phyloP scores from a whole-genome alignment of 2,888 invertebrate species.

The Drosophila recens region DNA sequence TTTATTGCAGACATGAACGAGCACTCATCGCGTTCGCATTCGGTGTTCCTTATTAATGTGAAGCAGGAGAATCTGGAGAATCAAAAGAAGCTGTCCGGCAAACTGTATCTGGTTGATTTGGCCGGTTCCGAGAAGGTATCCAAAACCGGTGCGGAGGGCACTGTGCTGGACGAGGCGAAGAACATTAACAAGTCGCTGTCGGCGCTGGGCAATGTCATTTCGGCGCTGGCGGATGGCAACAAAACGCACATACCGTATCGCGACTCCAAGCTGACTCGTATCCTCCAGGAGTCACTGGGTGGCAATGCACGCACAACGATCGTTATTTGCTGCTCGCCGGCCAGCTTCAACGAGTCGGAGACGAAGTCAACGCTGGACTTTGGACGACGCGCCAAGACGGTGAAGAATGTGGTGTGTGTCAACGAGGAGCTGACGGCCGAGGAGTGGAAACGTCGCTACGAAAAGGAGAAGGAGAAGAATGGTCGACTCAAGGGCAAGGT shows the following conservation, averaged over 20 bases:
- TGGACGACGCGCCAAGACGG: constrained; percentile 99
- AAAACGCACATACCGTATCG: constrained; percentile 99
- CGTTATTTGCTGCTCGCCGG: constrained; percentile 99
- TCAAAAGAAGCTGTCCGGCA: constrained; percentile 99
- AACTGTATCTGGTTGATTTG: constrained; percentile 99
- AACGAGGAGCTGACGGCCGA: constrained; percentile 99
- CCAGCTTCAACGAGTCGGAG: constrained; percentile 99
- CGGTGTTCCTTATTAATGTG: constrained; percentile 99
- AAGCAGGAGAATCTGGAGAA: constrained; percentile 99
- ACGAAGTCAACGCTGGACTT: constrained; percentile 99
- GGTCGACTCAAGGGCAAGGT: constrained; percentile 93
- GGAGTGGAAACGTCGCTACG: constrained; percentile 99
- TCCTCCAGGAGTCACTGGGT: constrained; percentile 99
- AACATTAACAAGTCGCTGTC: constrained; percentile 99
- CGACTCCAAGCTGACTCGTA: constrained; percentile 99
- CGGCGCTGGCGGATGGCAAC: constrained; percentile 99
- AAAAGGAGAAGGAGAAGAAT: constrained; percentile 97
- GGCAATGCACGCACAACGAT: constrained; percentile 99
- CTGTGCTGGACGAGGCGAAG: constrained; percentile 99
- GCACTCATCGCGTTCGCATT: constrained; percentile 99
- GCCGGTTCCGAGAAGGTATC: constrained; percentile 99
- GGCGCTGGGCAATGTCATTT: constrained; percentile 99
- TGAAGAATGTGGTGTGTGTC: constrained; percentile 99
- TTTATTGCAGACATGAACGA: constrained; percentile 98
- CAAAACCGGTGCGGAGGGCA: constrained; percentile 99